Base-by-base conservation (phyloP, 2,113 vertebrate species). In the Tetrao urogallus region DNA sequence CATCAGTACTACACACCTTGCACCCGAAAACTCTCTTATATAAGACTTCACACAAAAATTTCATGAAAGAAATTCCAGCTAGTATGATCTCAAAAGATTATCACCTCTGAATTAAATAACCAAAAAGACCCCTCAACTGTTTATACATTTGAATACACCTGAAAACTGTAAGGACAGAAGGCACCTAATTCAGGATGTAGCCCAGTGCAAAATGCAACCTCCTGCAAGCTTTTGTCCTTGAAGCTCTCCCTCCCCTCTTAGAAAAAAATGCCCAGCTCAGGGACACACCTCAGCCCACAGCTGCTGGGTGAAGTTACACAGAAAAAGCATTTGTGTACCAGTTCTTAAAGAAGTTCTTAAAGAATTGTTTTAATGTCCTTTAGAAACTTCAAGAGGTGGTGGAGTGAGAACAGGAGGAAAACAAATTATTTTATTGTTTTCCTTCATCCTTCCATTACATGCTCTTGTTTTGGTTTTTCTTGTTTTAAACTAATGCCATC, bases 61-160 rank as follows among this genome's bases (percentile, higher is more conserved):
- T 28, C 2, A 64, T 2, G 9, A 63, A 64, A 78, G 14, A 67
- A 54, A 71, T 67, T 83, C 71, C 38, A 83, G 10, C 2, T 5
- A 56, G 11, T 2, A 52, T 4, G 2, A 83, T 38, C 63, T 64
- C 11, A 45, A 6, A 78, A 3, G 47, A 89, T 47, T 42, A 7
- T 7, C 2, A 0, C 6, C 74, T 50, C 40, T 6, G 66, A 83
- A 77, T 52, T 24, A 52, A 52, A 28, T 8, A 54, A 25, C 22
- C 21, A 48, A 15, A 71, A 77, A 77, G 73, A 58, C 10, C 12
- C 52, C 50, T 56, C n/a, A 2, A 2, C 50, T 63, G 47, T 4
- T 42, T 70, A 14, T 43, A 74, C 4, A 11, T 5, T 34, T 0
- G 0, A 54, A 21, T 43, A 74, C 3, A 11, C 6, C 25, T 0